phyloP scores from a whole-genome alignment of 1,140 invertebrate species.

The Hydropsyche tenuis region DNA sequence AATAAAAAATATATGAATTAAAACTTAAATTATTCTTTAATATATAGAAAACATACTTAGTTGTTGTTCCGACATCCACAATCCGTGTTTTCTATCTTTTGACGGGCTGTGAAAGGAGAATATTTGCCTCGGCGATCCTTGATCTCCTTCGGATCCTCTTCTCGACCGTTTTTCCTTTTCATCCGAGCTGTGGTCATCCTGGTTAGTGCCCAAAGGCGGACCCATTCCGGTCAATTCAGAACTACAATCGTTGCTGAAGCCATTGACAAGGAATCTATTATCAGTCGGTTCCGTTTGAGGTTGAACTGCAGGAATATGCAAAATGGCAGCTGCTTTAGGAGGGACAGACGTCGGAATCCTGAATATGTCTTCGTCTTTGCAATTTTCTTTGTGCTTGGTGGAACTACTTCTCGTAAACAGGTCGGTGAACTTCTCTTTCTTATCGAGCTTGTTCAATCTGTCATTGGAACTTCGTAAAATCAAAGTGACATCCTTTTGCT shows the following conservation, averaged over 20 bases:
- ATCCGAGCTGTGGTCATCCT: constrained; percentile 51
- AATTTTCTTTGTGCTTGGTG: constrained; percentile 55
- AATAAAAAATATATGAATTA: neutral
- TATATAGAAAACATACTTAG: constrained; percentile 41
- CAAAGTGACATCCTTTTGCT: constrained; percentile 56
- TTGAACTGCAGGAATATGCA: constrained; percentile 60
- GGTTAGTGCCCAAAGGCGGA: constrained; percentile 45
- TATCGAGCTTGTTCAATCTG: constrained; percentile 57
- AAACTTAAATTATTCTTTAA: constrained; percentile 6
- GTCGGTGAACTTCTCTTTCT: constrained; percentile 58
- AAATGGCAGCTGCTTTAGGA: constrained; percentile 65
- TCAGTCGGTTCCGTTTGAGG: constrained; percentile 8
- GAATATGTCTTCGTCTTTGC: constrained; percentile 41
- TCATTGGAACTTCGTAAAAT: constrained; percentile 55
- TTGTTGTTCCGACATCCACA: constrained; percentile 46
- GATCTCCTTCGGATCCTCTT: constrained; percentile 46
- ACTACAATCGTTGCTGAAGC: constrained; percentile 10
- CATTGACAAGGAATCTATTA: constrained; percentile 30
- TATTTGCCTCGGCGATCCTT: constrained; percentile 32
- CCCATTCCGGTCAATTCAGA: constrained; percentile 53
- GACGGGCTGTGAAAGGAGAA: constrained; percentile 46
- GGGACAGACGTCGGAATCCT: constrained; percentile 62
- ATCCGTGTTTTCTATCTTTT: constrained; percentile 34
- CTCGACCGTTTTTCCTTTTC: constrained; percentile 25
- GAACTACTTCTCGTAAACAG: constrained; percentile 55